These are phyloP conservation scores for Pachycephus smyrnensis DNA, from an alignment of 2,888 invertebrate species.

Conservation along the genomic window DNA sequence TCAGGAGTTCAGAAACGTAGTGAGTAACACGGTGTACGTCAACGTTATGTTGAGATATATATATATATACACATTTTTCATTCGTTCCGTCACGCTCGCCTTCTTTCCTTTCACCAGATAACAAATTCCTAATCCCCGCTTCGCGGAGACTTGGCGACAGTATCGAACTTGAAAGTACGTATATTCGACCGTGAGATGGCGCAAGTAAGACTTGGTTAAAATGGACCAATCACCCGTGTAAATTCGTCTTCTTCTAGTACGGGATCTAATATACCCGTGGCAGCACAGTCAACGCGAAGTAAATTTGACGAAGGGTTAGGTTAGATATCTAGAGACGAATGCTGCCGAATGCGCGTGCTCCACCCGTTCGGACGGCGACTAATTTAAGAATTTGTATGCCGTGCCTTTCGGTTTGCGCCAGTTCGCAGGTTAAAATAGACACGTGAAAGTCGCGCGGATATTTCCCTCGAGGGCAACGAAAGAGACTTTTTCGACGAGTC, in stretches of 20 bases:
- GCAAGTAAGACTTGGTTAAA: background rate
- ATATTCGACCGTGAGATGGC: background rate
- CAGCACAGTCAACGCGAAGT: background rate
- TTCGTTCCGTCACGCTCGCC: background rate
- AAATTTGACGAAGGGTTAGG: constrained; percentile 11
- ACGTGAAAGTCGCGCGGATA: constrained; percentile 57
- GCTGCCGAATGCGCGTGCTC: constrained; percentile 23
- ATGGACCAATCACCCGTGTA: background rate
- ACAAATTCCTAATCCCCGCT: background rate
- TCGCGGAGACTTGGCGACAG: background rate
- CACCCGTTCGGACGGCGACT: constrained; percentile 42
- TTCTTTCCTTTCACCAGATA: background rate
- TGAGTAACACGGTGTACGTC: background rate
- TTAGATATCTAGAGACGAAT: background rate
- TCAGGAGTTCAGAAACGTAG: background rate
- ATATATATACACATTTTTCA: too few relatives aligned
- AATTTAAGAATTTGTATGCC: constrained; percentile 63
- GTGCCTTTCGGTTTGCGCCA: constrained; percentile 59
- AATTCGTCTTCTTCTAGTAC: background rate
- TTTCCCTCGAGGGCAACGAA: constrained; percentile 23
- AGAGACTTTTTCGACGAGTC: constrained; percentile 2
- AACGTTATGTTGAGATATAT: background rate
- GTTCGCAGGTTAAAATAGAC: constrained; percentile 64
- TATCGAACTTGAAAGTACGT: background rate
- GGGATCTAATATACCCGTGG: background rate